Conservation (phyloP, 2,888 invertebrate genomes). For the Euplagia quadripunctaria region DNA sequence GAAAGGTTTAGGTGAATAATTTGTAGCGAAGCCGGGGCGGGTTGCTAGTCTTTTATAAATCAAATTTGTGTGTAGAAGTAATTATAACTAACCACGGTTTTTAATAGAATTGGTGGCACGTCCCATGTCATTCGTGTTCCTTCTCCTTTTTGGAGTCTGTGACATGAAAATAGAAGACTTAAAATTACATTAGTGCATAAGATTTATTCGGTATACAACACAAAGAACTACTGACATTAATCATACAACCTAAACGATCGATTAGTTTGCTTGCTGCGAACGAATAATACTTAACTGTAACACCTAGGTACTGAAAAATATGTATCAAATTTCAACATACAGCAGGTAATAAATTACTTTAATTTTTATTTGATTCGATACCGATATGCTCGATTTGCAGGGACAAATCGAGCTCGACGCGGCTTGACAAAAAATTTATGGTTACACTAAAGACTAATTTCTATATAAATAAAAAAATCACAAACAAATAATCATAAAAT, state of each 20-base stretch:
- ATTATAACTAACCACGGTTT: too few relatives aligned
- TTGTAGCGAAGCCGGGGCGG: too few relatives aligned
- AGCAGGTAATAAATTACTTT: slow-evolving; percentile 14
- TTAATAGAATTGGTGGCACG: not conserved
- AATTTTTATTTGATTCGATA: slow-evolving; percentile 2
- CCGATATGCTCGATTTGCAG: slow-evolving; percentile 9
- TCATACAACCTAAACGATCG: not conserved
- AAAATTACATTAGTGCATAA: not conserved
- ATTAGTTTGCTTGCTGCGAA: not conserved
- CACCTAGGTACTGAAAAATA: not conserved
- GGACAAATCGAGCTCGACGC: too few relatives aligned
- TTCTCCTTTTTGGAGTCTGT: not conserved
- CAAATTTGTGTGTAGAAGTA: too few relatives aligned
- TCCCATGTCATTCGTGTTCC: not conserved
- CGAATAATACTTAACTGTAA: not conserved
- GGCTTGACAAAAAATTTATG: not conserved
- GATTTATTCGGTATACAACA: not conserved
- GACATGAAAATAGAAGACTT: not conserved
- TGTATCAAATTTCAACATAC: slow-evolving; percentile 1
- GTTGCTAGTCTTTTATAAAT: too few relatives aligned
- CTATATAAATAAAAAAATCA: not conserved
- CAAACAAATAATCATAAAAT: slow-evolving; percentile 1
- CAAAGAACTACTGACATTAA: not conserved
- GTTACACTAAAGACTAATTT: slow-evolving; percentile 1
- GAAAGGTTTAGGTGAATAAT: too few relatives aligned